phyloP scores from a whole-genome alignment of 2,113 vertebrate genomes.

The Anthoscopus minutus region DNA sequence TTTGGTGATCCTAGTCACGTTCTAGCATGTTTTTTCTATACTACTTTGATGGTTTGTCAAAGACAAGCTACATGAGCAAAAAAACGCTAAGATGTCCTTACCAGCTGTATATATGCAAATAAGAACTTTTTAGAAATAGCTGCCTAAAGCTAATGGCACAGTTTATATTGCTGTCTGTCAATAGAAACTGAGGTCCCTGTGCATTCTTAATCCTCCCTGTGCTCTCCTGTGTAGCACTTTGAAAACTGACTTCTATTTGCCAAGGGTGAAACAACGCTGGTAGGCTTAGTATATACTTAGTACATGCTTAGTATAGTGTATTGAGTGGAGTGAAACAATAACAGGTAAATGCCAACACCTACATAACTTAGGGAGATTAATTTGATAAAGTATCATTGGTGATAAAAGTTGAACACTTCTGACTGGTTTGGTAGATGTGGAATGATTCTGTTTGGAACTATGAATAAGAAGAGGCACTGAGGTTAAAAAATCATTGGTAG shows the following conservation, averaged over 20 bases:
- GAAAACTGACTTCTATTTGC: background rate
- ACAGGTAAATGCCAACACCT: background rate
- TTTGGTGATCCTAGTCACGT: background rate
- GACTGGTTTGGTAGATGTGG: background rate
- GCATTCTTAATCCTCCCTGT: background rate
- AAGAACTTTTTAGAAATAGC: background rate
- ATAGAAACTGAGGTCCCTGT: background rate
- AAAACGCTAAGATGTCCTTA: background rate
- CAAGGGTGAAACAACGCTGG: background rate
- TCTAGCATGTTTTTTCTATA: background rate
- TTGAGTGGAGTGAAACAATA: background rate
- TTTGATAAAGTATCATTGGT: background rate
- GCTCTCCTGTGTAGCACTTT: background rate
- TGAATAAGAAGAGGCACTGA: background rate
- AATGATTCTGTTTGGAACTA: background rate
- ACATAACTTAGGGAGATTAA: background rate
- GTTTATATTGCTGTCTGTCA: background rate
- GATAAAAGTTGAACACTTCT: background rate
- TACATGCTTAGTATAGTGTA: no score
- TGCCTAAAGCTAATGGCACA: background rate
- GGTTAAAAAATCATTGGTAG: background rate
- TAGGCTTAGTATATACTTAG: rapidly evolving
- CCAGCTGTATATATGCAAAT: background rate
- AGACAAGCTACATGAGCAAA: background rate
- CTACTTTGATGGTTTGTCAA: background rate